These are phyloP conservation scores for Steinernema hermaphroditum DNA, from an alignment of 2,888 invertebrate genomes.

Conservation along the genomic window DNA sequence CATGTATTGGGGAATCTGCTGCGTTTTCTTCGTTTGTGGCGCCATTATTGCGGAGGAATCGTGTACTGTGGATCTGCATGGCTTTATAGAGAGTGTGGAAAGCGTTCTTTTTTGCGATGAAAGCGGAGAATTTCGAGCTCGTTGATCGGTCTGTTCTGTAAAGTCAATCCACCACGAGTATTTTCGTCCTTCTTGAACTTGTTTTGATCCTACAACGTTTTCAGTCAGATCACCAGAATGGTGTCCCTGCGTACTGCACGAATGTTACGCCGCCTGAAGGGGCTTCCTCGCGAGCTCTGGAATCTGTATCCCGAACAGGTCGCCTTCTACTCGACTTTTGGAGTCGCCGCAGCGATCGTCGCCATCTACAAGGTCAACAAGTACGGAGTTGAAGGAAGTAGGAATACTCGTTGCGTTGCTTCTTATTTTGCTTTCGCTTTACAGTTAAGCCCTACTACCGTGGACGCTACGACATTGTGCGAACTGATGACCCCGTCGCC, in stretches of 20 bases:
- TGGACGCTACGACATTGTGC: conserved; percentile 56
- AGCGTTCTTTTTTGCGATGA: too few species aligned
- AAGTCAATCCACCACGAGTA: too few species aligned
- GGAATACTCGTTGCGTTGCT: not conserved
- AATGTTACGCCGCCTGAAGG: conserved; percentile 31
- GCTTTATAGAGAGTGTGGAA: too few species aligned
- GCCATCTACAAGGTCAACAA: conserved; percentile 45
- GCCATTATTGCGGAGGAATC: too few species aligned
- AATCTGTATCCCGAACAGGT: conserved; percentile 37
- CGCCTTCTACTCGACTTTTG: conserved; percentile 54
- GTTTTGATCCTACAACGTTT: too few species aligned
- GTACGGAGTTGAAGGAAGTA: conserved; percentile 42
- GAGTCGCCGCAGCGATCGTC: conserved; percentile 46
- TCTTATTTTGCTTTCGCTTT: conserved; percentile 12
- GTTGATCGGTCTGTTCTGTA: too few species aligned
- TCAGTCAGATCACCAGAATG: conserved; percentile 21
- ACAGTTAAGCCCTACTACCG: conserved; percentile 48
- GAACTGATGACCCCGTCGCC: conserved; percentile 53
- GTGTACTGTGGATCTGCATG: too few species aligned
- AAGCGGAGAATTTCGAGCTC: too few species aligned
- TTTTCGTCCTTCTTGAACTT: not conserved
- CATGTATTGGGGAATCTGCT: too few species aligned
- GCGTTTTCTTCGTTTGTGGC: too few species aligned
- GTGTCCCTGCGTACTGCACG: conserved; percentile 30
- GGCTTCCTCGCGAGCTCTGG: conserved; percentile 33